Conservation (phyloP, 2,113 vertebrate genomes). For the Macaca nemestrina region DNA sequence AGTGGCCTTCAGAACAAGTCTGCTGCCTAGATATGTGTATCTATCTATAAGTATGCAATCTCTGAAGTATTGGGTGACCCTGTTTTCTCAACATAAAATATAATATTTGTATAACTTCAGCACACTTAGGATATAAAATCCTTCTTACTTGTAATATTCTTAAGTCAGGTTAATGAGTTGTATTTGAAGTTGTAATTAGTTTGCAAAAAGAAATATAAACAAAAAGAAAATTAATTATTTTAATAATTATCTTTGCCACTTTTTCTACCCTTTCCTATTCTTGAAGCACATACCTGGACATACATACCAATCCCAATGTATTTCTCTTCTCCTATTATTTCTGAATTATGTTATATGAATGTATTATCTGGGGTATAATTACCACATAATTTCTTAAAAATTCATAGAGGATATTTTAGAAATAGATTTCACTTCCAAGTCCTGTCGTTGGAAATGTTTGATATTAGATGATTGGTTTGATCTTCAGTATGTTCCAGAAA, state of each 20-base stretch:
- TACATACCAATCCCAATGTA: not conserved
- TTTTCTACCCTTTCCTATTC: not conserved
- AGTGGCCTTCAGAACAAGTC: not conserved
- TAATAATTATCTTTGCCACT: not conserved
- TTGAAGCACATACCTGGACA: not conserved
- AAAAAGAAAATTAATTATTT: not conserved
- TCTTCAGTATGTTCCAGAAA: constrained; percentile 64
- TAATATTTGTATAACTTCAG: not conserved
- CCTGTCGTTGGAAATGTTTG: constrained; percentile 53
- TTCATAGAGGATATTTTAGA: constrained; percentile 35
- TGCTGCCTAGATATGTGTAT: not conserved
- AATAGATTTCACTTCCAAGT: constrained; percentile 47
- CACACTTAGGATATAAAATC: not conserved
- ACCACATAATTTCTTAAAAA: constrained; percentile 54
- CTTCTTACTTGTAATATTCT: not conserved
- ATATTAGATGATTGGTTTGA: constrained; percentile 56
- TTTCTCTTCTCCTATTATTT: not conserved
- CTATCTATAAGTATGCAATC: not conserved
- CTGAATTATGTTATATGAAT: not conserved
- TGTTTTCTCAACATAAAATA: not conserved
- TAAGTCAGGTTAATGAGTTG: not conserved
- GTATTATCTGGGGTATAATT: constrained; percentile 14
- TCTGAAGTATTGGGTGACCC: not conserved
- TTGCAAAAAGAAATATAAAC: constrained; percentile 10
- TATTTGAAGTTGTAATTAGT: constrained; percentile 2